A percentile compares a stretch with the other conserved stretches of the same genome.
Evolutionary conservation across 2,113 vertebrate species (phyloP).

Genomic region (Anarhynchus alexandrinus): DNA sequence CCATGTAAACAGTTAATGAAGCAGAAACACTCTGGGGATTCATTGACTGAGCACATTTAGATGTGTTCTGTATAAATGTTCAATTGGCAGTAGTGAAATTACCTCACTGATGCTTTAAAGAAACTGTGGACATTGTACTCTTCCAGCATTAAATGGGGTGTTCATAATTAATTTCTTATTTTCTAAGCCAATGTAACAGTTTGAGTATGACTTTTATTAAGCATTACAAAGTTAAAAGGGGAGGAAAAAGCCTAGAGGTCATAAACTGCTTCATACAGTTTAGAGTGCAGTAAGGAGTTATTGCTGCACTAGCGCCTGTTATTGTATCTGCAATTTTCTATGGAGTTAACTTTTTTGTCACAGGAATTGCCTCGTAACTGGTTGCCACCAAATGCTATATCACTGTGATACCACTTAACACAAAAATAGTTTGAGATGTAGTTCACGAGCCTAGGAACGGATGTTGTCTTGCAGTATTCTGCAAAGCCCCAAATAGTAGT

Average conservation of each 20-base stretch:
- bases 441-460: neutral
- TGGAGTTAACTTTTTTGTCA: neutral
- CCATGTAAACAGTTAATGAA: constrained; percentile 72
- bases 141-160: constrained; percentile 48
- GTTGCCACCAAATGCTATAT: neutral
- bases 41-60: constrained; percentile 59
- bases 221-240: constrained; percentile 34
- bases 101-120: constrained; percentile 41
- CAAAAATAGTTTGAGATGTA: neutral
- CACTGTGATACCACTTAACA: neutral
- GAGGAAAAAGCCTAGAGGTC: constrained; percentile 15
- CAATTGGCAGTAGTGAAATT: constrained; percentile 39
- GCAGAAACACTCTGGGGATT: constrained; percentile 59
- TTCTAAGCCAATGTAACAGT: constrained; percentile 38
- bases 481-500: neutral
- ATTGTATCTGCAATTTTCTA: constrained; percentile 2
- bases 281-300: neutral
- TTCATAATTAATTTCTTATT: constrained; percentile 70
- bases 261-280: neutral
- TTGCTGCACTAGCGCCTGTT: neutral
- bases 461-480: neutral
- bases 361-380: constrained; percentile 18
- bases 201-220: constrained; percentile 56
- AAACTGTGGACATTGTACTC: constrained; percentile 5
- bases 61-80: constrained; percentile 49